Evolutionary conservation across 2,113 vertebrate genomes (phyloP).

Genomic region (Cairina moschata): DNA sequence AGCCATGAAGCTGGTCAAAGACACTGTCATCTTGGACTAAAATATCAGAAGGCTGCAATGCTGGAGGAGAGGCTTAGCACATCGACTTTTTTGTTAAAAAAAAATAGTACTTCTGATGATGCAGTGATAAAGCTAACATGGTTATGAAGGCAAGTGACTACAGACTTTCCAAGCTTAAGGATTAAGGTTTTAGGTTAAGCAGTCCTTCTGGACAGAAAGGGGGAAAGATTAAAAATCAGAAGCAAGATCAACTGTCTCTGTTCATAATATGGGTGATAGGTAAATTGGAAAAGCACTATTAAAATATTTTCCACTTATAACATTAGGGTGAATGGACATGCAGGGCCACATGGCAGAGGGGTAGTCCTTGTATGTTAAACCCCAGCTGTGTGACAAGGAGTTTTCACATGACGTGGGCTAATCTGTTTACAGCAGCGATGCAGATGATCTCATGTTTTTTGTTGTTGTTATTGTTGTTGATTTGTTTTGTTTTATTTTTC

Average conservation of each 20-base stretch:
- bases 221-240: slow-evolving; percentile 68
- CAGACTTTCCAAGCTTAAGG: slow-evolving; percentile 69
- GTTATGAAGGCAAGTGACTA: slow-evolving; percentile 70
- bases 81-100: slow-evolving; percentile 61
- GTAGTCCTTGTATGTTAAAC: neutral
- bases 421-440: slow-evolving; percentile 32
- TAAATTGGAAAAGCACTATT: slow-evolving; percentile 33
- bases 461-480: neutral
- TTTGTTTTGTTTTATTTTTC: neutral
- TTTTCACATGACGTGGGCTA: slow-evolving; percentile 21
- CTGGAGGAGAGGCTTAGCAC: slow-evolving; percentile 74
- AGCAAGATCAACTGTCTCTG: slow-evolving; percentile 50
- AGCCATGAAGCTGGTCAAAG: slow-evolving; percentile 31
- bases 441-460: slow-evolving; percentile 9
- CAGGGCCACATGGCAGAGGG: neutral
- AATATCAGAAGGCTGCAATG: slow-evolving; percentile 62
- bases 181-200: slow-evolving; percentile 75
- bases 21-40: slow-evolving; percentile 42
- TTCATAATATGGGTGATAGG: slow-evolving; percentile 39
- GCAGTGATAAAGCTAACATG: slow-evolving; percentile 63
- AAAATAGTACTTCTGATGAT: slow-evolving; percentile 53
- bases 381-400: neutral
- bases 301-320: slow-evolving; percentile 1
- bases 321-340: neutral
- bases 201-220: slow-evolving; percentile 66